phyloP scores from a whole-genome alignment of 2,113 vertebrate genomes.

The Tragelaphus buxtoni region DNA sequence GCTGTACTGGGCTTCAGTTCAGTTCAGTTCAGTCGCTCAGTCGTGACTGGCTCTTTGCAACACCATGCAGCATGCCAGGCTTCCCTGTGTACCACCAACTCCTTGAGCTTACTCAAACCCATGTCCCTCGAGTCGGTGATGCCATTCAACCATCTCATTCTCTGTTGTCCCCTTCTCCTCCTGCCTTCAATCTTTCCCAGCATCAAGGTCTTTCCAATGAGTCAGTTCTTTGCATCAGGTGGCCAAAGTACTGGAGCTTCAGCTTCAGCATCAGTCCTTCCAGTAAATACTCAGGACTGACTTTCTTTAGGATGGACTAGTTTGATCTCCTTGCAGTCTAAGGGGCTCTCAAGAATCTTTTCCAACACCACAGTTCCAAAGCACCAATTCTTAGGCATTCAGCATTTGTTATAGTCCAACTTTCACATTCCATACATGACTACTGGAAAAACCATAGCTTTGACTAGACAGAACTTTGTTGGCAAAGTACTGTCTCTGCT shows the following conservation, averaged over 20 bases:
- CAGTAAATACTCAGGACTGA: too few species aligned
- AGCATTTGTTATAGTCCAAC: accelerated
- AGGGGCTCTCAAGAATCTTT: too few species aligned
- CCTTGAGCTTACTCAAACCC: not conserved
- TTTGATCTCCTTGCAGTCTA: too few species aligned
- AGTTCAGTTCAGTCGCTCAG: not conserved
- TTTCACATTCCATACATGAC: not conserved
- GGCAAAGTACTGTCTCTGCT: not conserved
- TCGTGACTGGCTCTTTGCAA: accelerated
- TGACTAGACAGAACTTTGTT: not conserved
- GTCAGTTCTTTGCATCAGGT: not conserved
- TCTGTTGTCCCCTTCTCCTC: not conserved
- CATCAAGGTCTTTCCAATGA: not conserved
- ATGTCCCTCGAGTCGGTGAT: not conserved
- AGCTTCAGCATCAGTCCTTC: too few species aligned
- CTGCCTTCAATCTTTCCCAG: not conserved
- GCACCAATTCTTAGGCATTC: not conserved
- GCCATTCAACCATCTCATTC: not conserved
- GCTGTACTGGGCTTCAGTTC: not conserved
- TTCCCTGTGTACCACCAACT: not conserved
- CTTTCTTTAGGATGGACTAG: too few species aligned
- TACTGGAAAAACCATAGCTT: not conserved
- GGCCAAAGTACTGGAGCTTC: not conserved
- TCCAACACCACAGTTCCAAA: not conserved
- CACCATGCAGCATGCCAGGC: not conserved